Evolutionary conservation across 2,113 vertebrate genomes (phyloP), one percentile per base, ranked within the genome.

Genomic region (Loxodonta africana): DNA sequence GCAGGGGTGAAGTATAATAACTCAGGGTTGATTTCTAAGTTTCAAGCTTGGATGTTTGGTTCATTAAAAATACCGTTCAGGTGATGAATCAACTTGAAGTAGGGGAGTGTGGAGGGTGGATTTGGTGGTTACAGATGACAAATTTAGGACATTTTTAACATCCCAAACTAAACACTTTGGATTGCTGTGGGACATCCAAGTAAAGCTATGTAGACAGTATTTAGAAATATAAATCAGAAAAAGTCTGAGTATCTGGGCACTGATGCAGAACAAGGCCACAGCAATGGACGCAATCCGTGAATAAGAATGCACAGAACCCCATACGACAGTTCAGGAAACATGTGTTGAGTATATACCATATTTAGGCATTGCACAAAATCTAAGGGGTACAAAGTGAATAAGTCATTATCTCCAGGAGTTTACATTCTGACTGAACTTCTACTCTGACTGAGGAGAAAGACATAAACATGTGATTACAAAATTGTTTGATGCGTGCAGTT

Each of bases 21-120:
- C 37, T n/a, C 1, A 37, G 18, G 28, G 25, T 1, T 92, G 87
- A 83, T 44, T 73, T 71, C 44, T 65, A 65, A 48, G 48, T 82
- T 93, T 90, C 85, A 83, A 88, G 37, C 30, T 88, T 53, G 5
- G 60, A 57, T 86, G 15, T 74, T 85, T 63, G 25, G 41, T 81
- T 87, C 95, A 6, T 67, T 83, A 41, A 71, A 96, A 96, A 95
- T 88, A 60, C 17, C 63, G 69, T 10, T 98, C 77, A 89, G 65
- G 65, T 85, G 46, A 51, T n/a, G 57, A 91, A 83, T 86, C 26
- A 91, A 26, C 65, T 81, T 63, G 73, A 83, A 83, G 15, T 33
- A 1, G 48, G 4, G 37, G 33, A 48, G 26, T 63, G 74, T 62
- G 57, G 30, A 87, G 51, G 51, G 7, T 62, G 82, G 10, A 69